Evolutionary conservation across 1,140 invertebrate genomes (phyloP), one percentile per base, ranked within the genome.

Genomic region (Drosophila nasuta): DNA sequence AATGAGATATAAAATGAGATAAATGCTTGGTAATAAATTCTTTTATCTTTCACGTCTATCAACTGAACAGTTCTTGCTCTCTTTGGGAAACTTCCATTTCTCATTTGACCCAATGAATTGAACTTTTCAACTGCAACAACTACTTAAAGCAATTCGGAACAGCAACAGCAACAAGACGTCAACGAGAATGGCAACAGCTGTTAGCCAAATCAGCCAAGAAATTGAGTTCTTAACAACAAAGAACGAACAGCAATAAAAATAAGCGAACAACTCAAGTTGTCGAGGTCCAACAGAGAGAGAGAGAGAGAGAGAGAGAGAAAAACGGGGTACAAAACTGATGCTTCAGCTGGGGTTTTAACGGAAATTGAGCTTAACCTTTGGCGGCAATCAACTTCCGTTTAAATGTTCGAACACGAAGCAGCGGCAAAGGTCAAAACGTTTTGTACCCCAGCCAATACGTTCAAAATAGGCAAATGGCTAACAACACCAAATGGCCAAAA

Each of bases 301-400:
- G 20, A 20, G 20, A 20, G 1, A 20, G 20, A 3, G 13, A 13
- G 0, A 13, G 13, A 13, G n/a, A 25, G 4, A 25, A 28, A 51
- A 11, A 28, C 48, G 48, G 20, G n/a, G 11, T 33, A 52, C 5
- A 52, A 52, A 52, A 52, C 51, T 30, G 28, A 52, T 52, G 41
- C 46, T 45, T 58, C 38, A 43, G 62, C 59, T 52, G 54, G 60
- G 77, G 60, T 64, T 75, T 82, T 81, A 82, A 89, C 81, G 83
- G 81, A 88, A 89, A 89, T 89, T 89, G 85, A 69, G 75, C 72
- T 89, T 89, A 81, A 89, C 85, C 85, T 89, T 79, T 89, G 81
- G 75, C 77, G 81, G 85, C 85, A 89, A 85, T 89, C 85, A 89
- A 89, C 85, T 85, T 89, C 85, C 85, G 85, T 89, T 89, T 89